Evolutionary conservation across 2,888 invertebrate species (phyloP).

Genomic region (Pherbina coryleti): DNA sequence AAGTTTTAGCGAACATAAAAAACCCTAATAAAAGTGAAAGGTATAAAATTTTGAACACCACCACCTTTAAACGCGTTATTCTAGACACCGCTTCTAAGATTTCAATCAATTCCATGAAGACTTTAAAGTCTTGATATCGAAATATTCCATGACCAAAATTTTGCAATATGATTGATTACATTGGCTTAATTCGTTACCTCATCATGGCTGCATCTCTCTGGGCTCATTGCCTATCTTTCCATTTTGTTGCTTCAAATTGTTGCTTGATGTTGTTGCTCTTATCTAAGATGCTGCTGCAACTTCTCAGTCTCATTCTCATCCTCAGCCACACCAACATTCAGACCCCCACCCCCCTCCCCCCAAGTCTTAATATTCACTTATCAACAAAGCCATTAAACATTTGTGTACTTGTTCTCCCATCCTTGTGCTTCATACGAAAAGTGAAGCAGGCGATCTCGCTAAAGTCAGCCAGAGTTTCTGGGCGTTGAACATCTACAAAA

Average conservation of each 20-base stretch:
- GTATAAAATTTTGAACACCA: not conserved
- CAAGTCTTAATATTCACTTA: slow-evolving; percentile 28
- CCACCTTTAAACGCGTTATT: not conserved
- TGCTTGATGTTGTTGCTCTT: not conserved
- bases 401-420: not conserved
- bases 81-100: not conserved
- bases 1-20: not conserved
- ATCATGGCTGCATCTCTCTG: not conserved
- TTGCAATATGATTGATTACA: too few species aligned
- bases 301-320: not conserved
- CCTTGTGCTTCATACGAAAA: not conserved
- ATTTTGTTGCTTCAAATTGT: not conserved
- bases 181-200: not conserved
- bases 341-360: not conserved
- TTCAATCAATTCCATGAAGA: not conserved
- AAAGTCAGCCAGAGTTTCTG: not conserved
- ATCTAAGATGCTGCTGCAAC: not conserved
- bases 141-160: too few species aligned
- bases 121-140: too few species aligned
- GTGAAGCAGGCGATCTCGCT: too few species aligned
- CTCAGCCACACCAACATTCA: not conserved
- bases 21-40: not conserved
- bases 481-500: not conserved
- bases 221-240: not conserved
- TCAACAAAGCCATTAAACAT: slow-evolving; percentile 36